Conservation (phyloP, 2,888 invertebrate genomes). For the Pherbina coryleti region DNA sequence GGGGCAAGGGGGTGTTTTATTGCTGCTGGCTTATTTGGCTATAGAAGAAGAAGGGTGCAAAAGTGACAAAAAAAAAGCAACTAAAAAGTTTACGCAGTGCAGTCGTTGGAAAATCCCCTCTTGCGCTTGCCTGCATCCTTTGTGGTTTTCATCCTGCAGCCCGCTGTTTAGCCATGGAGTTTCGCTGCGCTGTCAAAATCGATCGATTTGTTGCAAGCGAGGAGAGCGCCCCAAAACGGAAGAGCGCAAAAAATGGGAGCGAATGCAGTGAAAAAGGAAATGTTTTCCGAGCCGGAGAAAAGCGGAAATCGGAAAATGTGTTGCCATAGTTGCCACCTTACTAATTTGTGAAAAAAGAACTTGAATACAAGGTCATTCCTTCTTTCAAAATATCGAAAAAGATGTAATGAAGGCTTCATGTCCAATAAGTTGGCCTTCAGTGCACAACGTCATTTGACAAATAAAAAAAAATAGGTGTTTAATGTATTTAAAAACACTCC, state of each 20-base stretch:
- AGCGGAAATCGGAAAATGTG: slow-evolving; percentile 18
- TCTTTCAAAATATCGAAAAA: no score
- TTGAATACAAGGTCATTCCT: no score
- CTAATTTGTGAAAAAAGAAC: no score
- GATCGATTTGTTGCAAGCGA: slow-evolving; percentile 59
- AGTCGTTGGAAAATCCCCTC: slow-evolving; percentile 26
- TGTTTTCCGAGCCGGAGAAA: not conserved
- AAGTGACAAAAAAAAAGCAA: slow-evolving; percentile 45
- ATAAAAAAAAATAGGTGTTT: no score
- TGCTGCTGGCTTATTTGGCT: not conserved
- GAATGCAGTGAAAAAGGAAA: not conserved
- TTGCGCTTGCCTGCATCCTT: slow-evolving; percentile 30
- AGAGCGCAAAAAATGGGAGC: slow-evolving; percentile 33
- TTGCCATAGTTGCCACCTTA: not conserved
- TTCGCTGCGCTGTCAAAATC: slow-evolving; percentile 53
- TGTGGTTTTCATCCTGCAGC: slow-evolving; percentile 43
- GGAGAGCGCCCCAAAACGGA: slow-evolving; percentile 44
- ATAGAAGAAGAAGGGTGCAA: not conserved
- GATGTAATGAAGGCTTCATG: no score
- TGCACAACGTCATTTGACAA: no score
- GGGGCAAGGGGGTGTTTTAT: not conserved
- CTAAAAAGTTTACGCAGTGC: slow-evolving; percentile 49
- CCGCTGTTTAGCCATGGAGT: slow-evolving; percentile 21
- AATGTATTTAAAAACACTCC: no score
- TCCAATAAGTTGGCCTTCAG: no score